phyloP scores from a whole-genome alignment of 2,113 vertebrate species.

The Turnix velox region DNA sequence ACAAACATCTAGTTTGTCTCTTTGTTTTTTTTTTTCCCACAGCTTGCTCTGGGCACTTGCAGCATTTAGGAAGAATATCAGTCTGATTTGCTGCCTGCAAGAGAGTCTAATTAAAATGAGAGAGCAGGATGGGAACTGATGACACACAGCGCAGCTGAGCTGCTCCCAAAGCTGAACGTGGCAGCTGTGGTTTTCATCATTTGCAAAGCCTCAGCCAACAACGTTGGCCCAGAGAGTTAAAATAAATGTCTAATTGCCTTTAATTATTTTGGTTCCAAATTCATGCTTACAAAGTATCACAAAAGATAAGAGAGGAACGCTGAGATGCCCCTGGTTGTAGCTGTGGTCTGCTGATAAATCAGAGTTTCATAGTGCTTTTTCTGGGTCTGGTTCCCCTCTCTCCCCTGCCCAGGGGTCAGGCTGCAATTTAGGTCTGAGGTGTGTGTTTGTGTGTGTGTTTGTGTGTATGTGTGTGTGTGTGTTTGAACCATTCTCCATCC shows the following conservation, averaged over 20 bases:
- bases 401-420: not conserved
- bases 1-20: conserved; percentile 36
- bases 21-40: conserved; percentile 23
- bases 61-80: conserved; percentile 47
- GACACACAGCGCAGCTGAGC: conserved; percentile 53
- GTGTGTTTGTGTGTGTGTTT: not conserved
- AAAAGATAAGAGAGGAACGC: not conserved
- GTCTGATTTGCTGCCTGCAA: conserved; percentile 63
- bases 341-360: not conserved
- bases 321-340: rapidly evolving
- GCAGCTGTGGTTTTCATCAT: conserved; percentile 42
- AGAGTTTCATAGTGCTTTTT: not conserved
- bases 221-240: conserved; percentile 52
- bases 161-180: conserved; percentile 45
- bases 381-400: not conserved
- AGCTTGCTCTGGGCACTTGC: conserved; percentile 44
- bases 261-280: conserved; percentile 22
- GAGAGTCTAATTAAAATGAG: conserved; percentile 60
- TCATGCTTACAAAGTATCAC: not conserved
- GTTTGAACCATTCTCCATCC: not conserved
- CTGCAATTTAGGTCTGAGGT: not conserved
- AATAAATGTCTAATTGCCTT: conserved; percentile 56
- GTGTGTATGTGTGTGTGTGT: not conserved
- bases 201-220: conserved; percentile 54
- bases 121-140: conserved; percentile 40